phyloP scores from a whole-genome alignment of 2,888 invertebrate species.

The Drosophila tanythrix region DNA sequence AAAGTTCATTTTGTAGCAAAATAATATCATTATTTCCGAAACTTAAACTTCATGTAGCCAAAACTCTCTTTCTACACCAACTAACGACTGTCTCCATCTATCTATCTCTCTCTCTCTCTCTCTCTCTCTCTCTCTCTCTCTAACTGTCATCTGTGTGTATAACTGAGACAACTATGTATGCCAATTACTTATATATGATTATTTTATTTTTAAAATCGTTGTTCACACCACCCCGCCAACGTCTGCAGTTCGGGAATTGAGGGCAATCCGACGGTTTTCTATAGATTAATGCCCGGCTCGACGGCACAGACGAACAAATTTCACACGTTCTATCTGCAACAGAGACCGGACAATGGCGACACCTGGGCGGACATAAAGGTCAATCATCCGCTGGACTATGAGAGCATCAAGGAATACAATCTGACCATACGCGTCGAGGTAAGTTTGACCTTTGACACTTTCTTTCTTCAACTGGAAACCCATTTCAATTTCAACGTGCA shows the following conservation, averaged over 20 bases:
- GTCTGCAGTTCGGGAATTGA: constrained; percentile 95
- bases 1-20: constrained; percentile 36
- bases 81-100: constrained; percentile 2
- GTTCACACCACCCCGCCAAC: constrained; percentile 16
- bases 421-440: constrained; percentile 98
- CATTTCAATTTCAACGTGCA: neutral
- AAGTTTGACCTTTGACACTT: constrained; percentile 79
- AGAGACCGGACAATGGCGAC: constrained; percentile 95
- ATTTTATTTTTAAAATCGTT: neutral
- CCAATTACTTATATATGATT: constrained; percentile 32
- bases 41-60: constrained; percentile 57
- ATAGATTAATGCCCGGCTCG: constrained; percentile 97
- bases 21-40: constrained; percentile 26
- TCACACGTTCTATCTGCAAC: constrained; percentile 97
- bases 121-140: neutral
- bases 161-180: neutral
- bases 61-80: constrained; percentile 45
- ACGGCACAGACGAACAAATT: constrained; percentile 98
- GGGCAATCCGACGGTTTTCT: constrained; percentile 97
- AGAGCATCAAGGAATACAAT: constrained; percentile 97
- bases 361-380: constrained; percentile 98
- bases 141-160: neutral
- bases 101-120: neutral
- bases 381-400: constrained; percentile 97
- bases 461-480: neutral